Evolutionary conservation across 1,140 invertebrate genomes (phyloP).

Genomic region (Sogatella furcifera): DNA sequence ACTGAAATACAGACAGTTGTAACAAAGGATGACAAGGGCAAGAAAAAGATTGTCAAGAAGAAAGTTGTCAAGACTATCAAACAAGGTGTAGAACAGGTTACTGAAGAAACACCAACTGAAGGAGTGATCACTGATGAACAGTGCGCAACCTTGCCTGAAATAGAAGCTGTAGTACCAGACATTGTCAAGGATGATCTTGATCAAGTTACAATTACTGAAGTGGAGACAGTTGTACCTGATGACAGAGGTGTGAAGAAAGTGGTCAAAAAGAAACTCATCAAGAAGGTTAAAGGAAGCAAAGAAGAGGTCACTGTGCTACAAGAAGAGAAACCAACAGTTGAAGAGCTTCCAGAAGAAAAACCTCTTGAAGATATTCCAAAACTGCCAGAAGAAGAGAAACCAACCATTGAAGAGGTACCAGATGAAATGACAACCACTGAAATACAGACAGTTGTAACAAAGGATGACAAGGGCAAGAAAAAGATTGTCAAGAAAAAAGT

Average conservation of each 20-base stretch:
- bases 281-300: conserved; percentile 9
- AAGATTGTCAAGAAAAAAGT: conserved; percentile 11
- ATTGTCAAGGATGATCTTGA: conserved; percentile 8
- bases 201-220: conserved; percentile 16
- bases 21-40: conserved; percentile 19
- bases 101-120: conserved; percentile 13
- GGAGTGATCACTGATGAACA: conserved; percentile 6
- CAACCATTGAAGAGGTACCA: conserved; percentile 18
- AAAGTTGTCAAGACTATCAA: conserved; percentile 19
- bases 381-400: conserved; percentile 15
- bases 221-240: conserved; percentile 21
- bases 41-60: conserved; percentile 26
- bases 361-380: conserved; percentile 22
- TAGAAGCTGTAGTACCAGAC: conserved; percentile 11
- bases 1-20: conserved; percentile 19
- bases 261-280: conserved; percentile 27
- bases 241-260: conserved; percentile 19
- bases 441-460: conserved; percentile 16
- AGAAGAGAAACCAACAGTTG: neutral
- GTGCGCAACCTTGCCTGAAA: conserved; percentile 12
- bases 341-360: conserved; percentile 17
- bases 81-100: conserved; percentile 25
- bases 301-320: conserved; percentile 5
- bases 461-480: conserved; percentile 19
- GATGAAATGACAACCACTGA: conserved; percentile 26